These are phyloP conservation scores for Montipora cactus DNA, from an alignment of 64 coral and sea anemone species.

Conservation along the genomic window DNA sequence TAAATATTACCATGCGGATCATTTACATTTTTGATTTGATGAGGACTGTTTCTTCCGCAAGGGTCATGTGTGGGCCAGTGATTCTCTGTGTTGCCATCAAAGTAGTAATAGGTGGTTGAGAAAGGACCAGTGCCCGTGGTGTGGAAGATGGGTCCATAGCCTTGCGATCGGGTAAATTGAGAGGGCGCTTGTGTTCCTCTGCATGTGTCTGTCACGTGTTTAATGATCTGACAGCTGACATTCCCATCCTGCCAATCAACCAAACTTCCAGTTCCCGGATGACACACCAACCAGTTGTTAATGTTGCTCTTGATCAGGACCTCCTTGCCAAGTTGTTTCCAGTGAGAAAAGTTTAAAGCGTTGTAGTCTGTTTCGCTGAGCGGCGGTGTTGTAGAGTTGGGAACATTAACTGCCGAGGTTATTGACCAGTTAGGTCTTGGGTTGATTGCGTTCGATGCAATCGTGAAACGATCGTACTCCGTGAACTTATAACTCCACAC, in stretches of 20 bases:
- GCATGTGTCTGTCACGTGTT: background rate
- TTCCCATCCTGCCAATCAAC: background rate
- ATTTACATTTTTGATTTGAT: background rate
- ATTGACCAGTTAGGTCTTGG: slow-evolving; percentile 47
- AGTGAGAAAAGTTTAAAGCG: slow-evolving; percentile 27
- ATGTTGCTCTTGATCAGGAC: background rate
- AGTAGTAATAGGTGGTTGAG: slow-evolving; percentile 11
- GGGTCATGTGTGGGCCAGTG: background rate
- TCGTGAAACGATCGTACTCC: slow-evolving; percentile 59
- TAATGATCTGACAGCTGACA: background rate
- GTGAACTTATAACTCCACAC: slow-evolving; percentile 82
- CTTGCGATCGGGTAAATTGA: background rate
- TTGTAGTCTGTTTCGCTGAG: slow-evolving; percentile 12
- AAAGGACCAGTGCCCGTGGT: background rate
- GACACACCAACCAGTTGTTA: background rate
- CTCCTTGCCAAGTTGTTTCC: background rate
- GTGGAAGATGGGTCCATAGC: background rate
- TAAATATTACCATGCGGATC: background rate
- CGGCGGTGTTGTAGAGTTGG: background rate
- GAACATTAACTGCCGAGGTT: background rate
- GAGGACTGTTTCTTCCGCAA: background rate
- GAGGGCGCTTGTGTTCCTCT: background rate
- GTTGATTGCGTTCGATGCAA: slow-evolving; percentile 41
- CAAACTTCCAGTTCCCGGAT: background rate
- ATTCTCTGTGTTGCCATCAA: background rate